A percentile compares a stretch with the other conserved stretches of the same genome.
Evolutionary conservation across 1,140 invertebrate genomes (phyloP).

Genomic region (Coelopa frigida): DNA sequence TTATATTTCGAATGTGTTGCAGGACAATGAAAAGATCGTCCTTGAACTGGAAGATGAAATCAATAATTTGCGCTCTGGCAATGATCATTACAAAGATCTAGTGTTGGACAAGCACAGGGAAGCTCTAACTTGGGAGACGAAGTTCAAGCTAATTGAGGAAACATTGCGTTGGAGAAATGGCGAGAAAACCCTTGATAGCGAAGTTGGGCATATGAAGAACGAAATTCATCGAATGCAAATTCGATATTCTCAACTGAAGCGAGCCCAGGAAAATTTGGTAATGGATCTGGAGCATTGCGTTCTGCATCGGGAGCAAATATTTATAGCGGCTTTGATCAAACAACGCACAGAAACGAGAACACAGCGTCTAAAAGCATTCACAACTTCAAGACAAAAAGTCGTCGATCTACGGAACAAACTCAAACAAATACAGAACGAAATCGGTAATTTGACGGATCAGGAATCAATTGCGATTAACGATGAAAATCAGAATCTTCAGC

Average conservation of each 20-base stretch:
- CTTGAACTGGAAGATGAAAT: constrained; percentile 61
- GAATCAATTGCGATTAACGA: constrained; percentile 21
- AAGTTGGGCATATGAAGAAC: constrained; percentile 63
- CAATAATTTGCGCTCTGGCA: constrained; percentile 57
- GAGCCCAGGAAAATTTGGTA: constrained; percentile 66
- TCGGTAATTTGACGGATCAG: constrained; percentile 22
- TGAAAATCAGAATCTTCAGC: constrained; percentile 26
- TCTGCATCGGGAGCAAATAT: constrained; percentile 59
- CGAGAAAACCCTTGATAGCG: constrained; percentile 52
- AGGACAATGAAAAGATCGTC: constrained; percentile 55
- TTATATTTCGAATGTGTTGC: neutral
- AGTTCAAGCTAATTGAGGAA: constrained; percentile 63
- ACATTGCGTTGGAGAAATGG: constrained; percentile 58
- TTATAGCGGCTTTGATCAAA: constrained; percentile 51
- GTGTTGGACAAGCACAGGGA: constrained; percentile 59
- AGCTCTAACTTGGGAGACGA: constrained; percentile 70
- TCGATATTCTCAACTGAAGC: constrained; percentile 57
- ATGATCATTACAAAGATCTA: constrained; percentile 53
- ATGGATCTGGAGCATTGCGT: constrained; percentile 70
- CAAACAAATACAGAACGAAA: constrained; percentile 49
- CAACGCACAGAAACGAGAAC: constrained; percentile 46
- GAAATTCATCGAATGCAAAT: constrained; percentile 81
- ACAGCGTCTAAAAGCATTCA: neutral
- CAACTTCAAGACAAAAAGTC: constrained; percentile 41
- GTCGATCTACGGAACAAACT: constrained; percentile 53